Percentiles rank a stretch among this genome's conserved stretches.
phyloP scores from a whole-genome alignment of 2,113 vertebrate species.

The Oplegnathus fasciatus region DNA sequence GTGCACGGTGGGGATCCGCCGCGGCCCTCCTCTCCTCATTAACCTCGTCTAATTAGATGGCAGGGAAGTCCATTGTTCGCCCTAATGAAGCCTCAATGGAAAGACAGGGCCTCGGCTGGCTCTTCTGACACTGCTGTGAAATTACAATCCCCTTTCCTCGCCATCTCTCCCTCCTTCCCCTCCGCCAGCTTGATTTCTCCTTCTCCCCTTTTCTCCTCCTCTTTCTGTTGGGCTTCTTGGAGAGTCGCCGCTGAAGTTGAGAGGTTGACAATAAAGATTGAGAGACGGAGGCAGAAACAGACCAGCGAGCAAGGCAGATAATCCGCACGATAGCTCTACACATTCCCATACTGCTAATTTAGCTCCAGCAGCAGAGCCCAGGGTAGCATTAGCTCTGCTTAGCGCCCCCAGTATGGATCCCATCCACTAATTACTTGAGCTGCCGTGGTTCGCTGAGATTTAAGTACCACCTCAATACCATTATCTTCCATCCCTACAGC shows the following conservation, averaged over 20 bases:
- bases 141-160: constrained; percentile 82
- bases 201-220: neutral
- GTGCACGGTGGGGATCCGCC: constrained; percentile 69
- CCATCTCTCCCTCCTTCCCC: neutral
- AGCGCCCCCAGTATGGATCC: constrained; percentile 95
- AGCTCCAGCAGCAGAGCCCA: constrained; percentile 86
- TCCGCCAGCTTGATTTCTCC: neutral
- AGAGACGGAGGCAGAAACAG: constrained; percentile 14
- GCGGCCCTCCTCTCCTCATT: constrained; percentile 93
- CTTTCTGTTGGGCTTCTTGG: constrained; percentile 34
- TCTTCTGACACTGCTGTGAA: constrained; percentile 88
- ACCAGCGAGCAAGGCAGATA: constrained; percentile 41
- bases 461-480: constrained; percentile 97
- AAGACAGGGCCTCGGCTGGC: constrained; percentile 89
- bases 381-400: constrained; percentile 95
- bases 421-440: constrained; percentile 97
- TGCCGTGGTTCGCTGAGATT: constrained; percentile 97
- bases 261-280: constrained; percentile 38
- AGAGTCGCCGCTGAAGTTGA: constrained; percentile 8
- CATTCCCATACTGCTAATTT: constrained; percentile 85
- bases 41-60: constrained; percentile 98
- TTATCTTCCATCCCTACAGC: constrained; percentile 96
- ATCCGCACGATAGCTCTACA: constrained; percentile 71
- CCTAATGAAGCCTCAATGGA: constrained; percentile 96
- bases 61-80: constrained; percentile 90